Base-by-base conservation (phyloP, 2,113 vertebrate genomes). In the Porphyrio hochstetteri region DNA sequence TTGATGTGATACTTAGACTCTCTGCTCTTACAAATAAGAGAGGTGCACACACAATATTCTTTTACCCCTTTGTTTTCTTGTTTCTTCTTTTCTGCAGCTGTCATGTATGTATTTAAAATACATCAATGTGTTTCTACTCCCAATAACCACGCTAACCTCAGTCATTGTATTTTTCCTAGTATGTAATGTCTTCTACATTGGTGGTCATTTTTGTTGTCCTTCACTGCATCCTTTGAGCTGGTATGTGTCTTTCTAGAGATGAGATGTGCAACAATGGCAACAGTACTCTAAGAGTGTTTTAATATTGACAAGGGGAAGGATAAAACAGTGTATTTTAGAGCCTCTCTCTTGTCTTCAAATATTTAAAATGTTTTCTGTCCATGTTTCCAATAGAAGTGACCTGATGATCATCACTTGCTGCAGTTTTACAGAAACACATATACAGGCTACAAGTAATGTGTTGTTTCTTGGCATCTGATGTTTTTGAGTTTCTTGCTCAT, bases 41-140 rank as follows among this genome's bases (percentile, higher is more conserved):
- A n/a, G 59, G 18, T 0, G 0, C 8, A 28, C 16, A 5, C 16
- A 28, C 19, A 5, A 12, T 38, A 23, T 2, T 80, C 11, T 33
- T 36, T 50, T 13, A 40, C 19, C 3, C 4, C 3, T 81, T 71
- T 65, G 17, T 76, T 44, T 70, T 70, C 36, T 78, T 78, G 8
- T 38, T 78, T 18, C 8, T 86, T 82, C 48, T 19, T 61, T 65
- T 56, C 42, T 82, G 40, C 28, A 71, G 35, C 52, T 38, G 12
- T 27, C 29, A 3, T 3, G 1, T 29, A 15, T 27, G 8, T 56
- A 10, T n/a, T 57, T 86, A 64, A 77, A 76, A 38, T 48, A 21
- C 13, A 20, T n/a, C 14, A n/a, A 1, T 0, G 1, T 53, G n/a
- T 90, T 64, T 70, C 33, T 77, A 5, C 5, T 50, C 13, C 29